Evolutionary conservation across 2,888 invertebrate species (phyloP).

Genomic region (Cylindroiulus punctatus): DNA sequence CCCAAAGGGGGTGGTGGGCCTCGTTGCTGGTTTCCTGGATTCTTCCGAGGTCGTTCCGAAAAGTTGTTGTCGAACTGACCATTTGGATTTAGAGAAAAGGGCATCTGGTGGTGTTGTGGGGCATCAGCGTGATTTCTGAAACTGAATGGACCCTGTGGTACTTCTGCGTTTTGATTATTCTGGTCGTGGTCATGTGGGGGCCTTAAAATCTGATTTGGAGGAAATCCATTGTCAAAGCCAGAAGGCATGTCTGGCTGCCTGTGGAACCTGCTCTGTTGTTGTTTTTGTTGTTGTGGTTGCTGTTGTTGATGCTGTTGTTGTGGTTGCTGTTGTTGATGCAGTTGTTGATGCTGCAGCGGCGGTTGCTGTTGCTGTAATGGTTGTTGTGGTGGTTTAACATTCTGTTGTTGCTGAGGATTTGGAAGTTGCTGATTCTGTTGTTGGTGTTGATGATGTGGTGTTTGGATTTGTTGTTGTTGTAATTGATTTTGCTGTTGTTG

Average conservation of each 20-base stretch:
- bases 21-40: constrained; percentile 12
- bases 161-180: neutral
- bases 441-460: neutral
- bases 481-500: constrained; percentile 3
- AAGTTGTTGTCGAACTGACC: neutral
- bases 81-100: neutral
- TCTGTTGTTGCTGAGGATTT: neutral
- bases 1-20: neutral
- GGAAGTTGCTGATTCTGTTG: neutral
- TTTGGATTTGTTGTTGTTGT: neutral
- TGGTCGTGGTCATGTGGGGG: neutral
- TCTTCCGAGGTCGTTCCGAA: neutral
- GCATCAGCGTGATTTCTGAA: constrained; percentile 1
- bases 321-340: neutral
- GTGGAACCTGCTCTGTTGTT: constrained; percentile 24
- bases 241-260: constrained; percentile 1
- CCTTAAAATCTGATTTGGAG: neutral
- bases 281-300: neutral
- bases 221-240: neutral
- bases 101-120: neutral
- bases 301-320: neutral
- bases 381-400: neutral
- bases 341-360: neutral
- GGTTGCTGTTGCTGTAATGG: neutral
- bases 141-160: neutral